phyloP scores from a whole-genome alignment of 2,797 vertebrate species.

The Myotis findleyi region DNA sequence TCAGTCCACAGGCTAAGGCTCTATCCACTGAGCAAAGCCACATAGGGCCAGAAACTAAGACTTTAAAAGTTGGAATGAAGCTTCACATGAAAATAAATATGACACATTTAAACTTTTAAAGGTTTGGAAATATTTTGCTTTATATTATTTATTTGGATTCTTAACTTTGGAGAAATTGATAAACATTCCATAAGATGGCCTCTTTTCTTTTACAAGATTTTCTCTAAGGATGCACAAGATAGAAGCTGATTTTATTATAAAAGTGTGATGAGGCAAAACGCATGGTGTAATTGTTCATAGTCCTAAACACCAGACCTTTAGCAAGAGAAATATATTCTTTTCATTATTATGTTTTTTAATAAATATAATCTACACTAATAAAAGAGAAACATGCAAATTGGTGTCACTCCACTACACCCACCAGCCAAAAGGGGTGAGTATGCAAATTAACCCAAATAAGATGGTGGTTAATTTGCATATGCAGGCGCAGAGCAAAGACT shows the following conservation, averaged over 20 bases:
- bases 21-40: too few relatives aligned
- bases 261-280: background rate
- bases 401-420: too few relatives aligned
- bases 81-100: background rate
- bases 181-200: background rate
- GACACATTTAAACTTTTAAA: background rate
- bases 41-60: too few relatives aligned
- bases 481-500: too few relatives aligned
- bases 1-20: too few relatives aligned
- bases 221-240: background rate
- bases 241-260: slow-evolving; percentile 21
- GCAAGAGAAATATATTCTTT: background rate
- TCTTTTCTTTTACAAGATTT: background rate
- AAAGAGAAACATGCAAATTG: too few relatives aligned
- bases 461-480: too few relatives aligned
- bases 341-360: background rate
- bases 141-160: background rate
- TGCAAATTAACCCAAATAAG: too few relatives aligned
- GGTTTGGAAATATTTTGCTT: background rate
- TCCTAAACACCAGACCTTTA: background rate
- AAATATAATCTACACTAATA: background rate
- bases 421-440: too few relatives aligned
- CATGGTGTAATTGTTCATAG: background rate
- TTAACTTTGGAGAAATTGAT: background rate
- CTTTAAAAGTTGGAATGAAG: slow-evolving; percentile 34